These are phyloP conservation scores for Paralichthys olivaceus DNA, from an alignment of 2,113 vertebrate species.

Conservation along the genomic window DNA sequence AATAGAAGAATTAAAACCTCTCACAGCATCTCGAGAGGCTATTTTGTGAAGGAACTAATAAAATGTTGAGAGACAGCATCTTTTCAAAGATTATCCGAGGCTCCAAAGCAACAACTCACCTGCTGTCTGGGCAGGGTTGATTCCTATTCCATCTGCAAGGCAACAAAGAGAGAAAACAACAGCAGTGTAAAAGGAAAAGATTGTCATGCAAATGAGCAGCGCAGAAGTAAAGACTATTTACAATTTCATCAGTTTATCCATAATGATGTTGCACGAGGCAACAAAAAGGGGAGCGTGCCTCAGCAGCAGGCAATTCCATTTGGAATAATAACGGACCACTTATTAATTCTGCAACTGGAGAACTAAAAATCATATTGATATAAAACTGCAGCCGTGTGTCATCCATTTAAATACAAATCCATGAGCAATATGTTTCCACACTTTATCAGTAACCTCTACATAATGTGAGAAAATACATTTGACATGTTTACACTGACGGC, in stretches of 20 bases:
- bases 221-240: constrained; percentile 9
- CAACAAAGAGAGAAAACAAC: constrained; percentile 9
- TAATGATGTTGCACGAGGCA: constrained; percentile 17
- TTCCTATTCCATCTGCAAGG: constrained; percentile 83
- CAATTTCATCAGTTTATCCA: constrained; percentile 7
- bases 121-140: constrained; percentile 85
- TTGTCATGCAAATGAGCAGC: constrained; percentile 27
- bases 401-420: neutral
- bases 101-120: constrained; percentile 67
- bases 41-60: neutral
- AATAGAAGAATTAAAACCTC: neutral
- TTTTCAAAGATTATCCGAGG: neutral
- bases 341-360: constrained; percentile 13
- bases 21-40: neutral
- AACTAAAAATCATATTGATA: constrained; percentile 4
- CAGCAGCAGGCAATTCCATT: constrained; percentile 19
- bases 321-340: constrained; percentile 19
- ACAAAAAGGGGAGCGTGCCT: neutral
- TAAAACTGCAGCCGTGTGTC: neutral
- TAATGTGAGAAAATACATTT: neutral
- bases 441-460: neutral
- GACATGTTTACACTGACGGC: neutral
- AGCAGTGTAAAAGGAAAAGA: neutral
- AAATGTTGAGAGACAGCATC: neutral
- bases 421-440: neutral